Evolutionary conservation across 2,888 invertebrate species (phyloP).

Genomic region (Leucophora obtusa): DNA sequence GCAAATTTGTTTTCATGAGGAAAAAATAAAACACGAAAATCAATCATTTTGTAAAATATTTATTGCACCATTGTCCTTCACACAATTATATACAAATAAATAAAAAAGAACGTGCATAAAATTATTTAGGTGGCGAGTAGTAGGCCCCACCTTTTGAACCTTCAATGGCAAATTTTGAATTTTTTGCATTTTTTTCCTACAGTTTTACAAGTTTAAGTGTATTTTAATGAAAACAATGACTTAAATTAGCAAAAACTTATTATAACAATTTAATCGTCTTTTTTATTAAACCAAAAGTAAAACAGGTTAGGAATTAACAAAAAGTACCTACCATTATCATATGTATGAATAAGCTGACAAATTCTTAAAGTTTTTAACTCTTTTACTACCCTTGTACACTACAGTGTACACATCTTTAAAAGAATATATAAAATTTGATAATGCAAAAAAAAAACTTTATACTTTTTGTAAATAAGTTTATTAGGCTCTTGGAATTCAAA

Average conservation of each 20-base stretch:
- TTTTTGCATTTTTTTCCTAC: conserved; percentile 24
- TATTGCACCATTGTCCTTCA: conserved; percentile 52
- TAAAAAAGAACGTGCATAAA: conserved; percentile 41
- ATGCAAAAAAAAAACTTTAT: too few species aligned
- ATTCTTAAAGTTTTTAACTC: conserved; percentile 9
- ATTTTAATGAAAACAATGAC: conserved; percentile 11
- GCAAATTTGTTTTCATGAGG: conserved; percentile 20
- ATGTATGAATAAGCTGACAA: background rate
- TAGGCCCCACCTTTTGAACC: conserved; percentile 50
- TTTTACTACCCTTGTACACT: too few species aligned
- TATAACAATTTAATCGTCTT: conserved; percentile 9
- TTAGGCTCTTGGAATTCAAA: too few species aligned
- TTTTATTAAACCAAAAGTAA: background rate
- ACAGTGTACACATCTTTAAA: too few species aligned
- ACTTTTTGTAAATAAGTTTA: too few species aligned
- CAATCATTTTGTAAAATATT: conserved; percentile 28
- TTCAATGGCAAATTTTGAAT: conserved; percentile 38
- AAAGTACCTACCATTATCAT: conserved; percentile 2
- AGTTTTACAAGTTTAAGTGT: conserved; percentile 4
- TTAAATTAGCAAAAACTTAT: conserved; percentile 12
- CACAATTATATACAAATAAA: conserved; percentile 43
- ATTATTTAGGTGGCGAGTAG: conserved; percentile 9
- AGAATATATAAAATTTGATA: too few species aligned
- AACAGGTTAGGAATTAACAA: conserved; percentile 21
- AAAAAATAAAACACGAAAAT: conserved; percentile 25